Evolutionary conservation across 2,113 vertebrate genomes (phyloP).

Genomic region (Scopus umbretta): DNA sequence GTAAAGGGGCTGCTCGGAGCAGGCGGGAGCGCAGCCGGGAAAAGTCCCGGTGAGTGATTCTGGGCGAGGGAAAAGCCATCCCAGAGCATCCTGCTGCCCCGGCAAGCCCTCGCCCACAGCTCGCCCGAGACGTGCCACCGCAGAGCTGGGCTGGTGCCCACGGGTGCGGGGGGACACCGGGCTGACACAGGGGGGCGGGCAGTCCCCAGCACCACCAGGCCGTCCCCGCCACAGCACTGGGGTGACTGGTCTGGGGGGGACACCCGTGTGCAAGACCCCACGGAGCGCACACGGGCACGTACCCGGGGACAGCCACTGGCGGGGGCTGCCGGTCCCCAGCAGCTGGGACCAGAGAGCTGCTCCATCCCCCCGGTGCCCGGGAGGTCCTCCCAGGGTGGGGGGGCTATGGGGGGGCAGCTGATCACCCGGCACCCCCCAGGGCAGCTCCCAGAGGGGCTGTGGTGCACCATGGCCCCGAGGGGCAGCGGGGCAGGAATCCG

Average conservation of each 20-base stretch:
- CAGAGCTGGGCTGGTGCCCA: neutral
- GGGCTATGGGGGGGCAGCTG: neutral
- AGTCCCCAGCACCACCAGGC: neutral
- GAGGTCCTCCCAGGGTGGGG: neutral
- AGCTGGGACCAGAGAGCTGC: neutral
- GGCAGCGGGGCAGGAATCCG: neutral
- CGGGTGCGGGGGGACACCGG: neutral
- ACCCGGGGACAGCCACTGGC: neutral
- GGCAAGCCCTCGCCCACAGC: neutral
- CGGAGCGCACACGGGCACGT: neutral
- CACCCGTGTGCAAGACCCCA: neutral
- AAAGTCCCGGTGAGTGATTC: neutral
- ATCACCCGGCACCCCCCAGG: neutral
- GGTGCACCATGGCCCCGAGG: accelerated
- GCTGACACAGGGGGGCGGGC: neutral
- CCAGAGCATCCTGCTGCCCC: neutral
- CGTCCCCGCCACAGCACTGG: neutral
- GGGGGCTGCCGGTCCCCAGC: neutral
- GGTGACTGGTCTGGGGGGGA: neutral
- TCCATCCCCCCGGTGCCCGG: neutral
- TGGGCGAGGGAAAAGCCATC: neutral
- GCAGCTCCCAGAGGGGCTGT: neutral
- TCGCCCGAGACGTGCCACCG: too few relatives aligned
- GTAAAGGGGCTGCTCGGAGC: neutral
- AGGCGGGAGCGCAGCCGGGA: neutral